Evolutionary conservation across 1,140 invertebrate genomes (phyloP).

Genomic region (Dermatophagoides farinae): DNA sequence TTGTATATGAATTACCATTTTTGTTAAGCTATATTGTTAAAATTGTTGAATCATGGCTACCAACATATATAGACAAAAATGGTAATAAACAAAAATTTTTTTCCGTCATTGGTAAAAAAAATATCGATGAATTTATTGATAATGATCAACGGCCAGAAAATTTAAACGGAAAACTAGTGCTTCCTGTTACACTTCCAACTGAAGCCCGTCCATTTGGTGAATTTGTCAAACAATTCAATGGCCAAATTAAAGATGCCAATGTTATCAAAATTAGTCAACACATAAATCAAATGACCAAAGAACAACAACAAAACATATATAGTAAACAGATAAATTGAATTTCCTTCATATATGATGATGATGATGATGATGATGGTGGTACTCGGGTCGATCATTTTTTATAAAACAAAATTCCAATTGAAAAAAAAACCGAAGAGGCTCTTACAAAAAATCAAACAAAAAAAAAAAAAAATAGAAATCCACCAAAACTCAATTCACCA

Average conservation of each 20-base stretch:
- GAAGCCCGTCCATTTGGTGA: not conserved
- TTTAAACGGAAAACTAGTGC: conserved; percentile 5
- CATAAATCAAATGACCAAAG: not conserved
- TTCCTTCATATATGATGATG: no score
- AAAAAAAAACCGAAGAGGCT: no score
- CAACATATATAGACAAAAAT: not conserved
- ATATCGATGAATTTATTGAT: conserved; percentile 14
- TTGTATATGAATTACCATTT: conserved; percentile 15
- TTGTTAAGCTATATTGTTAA: conserved; percentile 13
- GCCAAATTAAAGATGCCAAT: not conserved
- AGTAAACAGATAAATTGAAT: not conserved
- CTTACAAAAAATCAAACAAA: no score
- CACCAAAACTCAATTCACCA: no score
- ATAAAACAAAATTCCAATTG: no score
- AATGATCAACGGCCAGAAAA: conserved; percentile 13
- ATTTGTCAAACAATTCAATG: not conserved
- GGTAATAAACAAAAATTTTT: conserved; percentile 10
- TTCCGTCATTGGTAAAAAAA: conserved; percentile 4
- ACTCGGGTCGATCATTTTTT: no score
- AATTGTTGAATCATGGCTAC: conserved; percentile 13
- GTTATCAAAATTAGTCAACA: not conserved
- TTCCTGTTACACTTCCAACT: not conserved
- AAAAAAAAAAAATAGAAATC: no score
- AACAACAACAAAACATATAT: no score
- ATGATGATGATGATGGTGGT: no score